Evolutionary conservation across 1,140 invertebrate species (phyloP).

Genomic region (Aphaenogaster rudis): DNA sequence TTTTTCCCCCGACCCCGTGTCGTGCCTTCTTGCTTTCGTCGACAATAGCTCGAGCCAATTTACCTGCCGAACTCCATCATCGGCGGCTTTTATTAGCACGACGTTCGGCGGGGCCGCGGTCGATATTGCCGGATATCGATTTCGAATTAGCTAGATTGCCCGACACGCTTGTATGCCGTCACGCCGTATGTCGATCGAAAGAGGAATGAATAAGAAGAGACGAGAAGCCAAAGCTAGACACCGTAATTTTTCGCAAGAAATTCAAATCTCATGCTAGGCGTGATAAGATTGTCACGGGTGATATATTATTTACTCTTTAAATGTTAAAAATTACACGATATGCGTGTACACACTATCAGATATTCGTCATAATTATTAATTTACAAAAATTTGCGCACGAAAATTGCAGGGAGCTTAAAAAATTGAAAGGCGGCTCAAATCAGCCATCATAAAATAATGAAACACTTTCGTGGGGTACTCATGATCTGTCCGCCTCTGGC

Average conservation of each 20-base stretch:
- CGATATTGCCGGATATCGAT: conserved; percentile 81
- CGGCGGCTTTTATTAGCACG: conserved; percentile 63
- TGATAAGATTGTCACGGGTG: not conserved
- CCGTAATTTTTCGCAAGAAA: not conserved
- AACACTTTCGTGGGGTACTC: conserved; percentile 1
- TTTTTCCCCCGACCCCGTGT: conserved; percentile 46
- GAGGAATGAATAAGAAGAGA: conserved; percentile 1
- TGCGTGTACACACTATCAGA: not conserved
- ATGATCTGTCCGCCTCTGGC: conserved; percentile 23
- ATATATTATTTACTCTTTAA: not conserved
- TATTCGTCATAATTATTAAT: not conserved
- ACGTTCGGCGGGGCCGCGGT: conserved; percentile 61
- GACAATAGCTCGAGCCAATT: conserved; percentile 76
- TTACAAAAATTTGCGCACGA: not conserved
- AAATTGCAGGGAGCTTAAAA: not conserved
- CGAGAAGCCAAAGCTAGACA: not conserved
- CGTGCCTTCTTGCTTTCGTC: conserved; percentile 60
- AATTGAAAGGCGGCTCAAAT: conserved; percentile 49
- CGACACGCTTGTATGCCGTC: not conserved
- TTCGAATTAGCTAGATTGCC: conserved; percentile 81
- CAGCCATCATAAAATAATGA: conserved; percentile 32
- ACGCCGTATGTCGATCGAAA: not conserved
- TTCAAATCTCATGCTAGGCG: not conserved
- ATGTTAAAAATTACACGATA: not conserved
- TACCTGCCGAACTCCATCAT: conserved; percentile 71